Percentiles rank a stretch among this genome's conserved stretches.
Conservation (phyloP, 2,113 vertebrate genomes). For the Calidris pygmaea region DNA sequence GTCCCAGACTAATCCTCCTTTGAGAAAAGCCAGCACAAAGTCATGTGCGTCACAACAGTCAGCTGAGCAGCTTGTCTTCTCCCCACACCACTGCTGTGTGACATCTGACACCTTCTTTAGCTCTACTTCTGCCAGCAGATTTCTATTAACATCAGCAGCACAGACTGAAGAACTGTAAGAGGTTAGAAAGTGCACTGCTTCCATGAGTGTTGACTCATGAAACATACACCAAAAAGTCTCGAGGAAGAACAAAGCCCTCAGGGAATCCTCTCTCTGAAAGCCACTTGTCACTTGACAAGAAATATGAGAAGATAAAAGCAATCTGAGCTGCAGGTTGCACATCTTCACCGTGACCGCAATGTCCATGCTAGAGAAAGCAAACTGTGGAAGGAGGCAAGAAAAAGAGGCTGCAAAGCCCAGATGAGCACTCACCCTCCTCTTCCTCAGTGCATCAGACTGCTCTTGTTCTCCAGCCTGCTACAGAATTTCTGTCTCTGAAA, state of each 20-base stretch:
- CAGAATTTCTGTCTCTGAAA: background rate
- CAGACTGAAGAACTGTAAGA: background rate
- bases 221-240: background rate
- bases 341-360: background rate
- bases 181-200: background rate
- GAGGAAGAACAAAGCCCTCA: background rate
- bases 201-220: background rate
- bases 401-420: background rate
- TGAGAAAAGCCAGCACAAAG: slow-evolving; percentile 22
- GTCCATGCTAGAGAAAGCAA: background rate
- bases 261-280: background rate
- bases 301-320: background rate
- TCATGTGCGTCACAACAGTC: background rate
- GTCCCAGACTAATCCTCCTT: slow-evolving; percentile 1
- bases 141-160: background rate
- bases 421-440: background rate
- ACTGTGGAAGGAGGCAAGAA: background rate
- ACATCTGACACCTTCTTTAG: background rate
- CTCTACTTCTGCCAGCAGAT: background rate
- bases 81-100: background rate
- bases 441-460: background rate
- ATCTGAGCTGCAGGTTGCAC: background rate
- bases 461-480: background rate
- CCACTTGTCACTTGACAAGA: background rate
- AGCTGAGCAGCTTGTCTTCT: slow-evolving; percentile 20